A percentile compares a stretch with the other conserved stretches of the same genome.
Evolutionary conservation across 1,140 invertebrate species (phyloP).

Genomic region (Lucilia cuprina): DNA sequence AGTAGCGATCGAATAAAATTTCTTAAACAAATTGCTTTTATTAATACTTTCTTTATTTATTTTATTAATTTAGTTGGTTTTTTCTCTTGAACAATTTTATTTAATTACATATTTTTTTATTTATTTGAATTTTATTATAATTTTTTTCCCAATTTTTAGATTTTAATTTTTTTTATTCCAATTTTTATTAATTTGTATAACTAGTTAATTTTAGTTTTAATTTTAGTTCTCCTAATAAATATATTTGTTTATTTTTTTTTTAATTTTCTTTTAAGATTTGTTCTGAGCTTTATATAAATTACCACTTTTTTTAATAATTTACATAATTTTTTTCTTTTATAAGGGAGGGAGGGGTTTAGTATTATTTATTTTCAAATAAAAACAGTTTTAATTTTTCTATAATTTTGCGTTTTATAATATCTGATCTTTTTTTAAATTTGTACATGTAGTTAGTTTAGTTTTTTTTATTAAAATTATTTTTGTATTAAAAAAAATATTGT

Average conservation of each 20-base stretch:
- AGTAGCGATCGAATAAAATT: too few species aligned
- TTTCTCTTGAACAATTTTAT: not conserved
- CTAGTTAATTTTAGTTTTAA: not conserved
- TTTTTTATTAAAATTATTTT: not conserved
- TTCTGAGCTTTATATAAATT: not conserved
- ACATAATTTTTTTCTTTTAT: not conserved
- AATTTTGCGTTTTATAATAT: not conserved
- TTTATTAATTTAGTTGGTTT: not conserved
- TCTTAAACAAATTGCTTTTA: not conserved
- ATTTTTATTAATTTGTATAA: not conserved
- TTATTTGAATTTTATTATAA: not conserved
- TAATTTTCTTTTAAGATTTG: constrained; percentile 20
- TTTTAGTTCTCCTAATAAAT: not conserved
- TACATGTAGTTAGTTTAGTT: not conserved
- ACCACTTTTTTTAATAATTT: not conserved
- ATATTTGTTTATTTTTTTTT: constrained; percentile 39
- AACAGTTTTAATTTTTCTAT: not conserved
- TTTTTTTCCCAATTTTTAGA: not conserved
- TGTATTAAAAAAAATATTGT: not conserved
- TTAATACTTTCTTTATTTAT: not conserved
- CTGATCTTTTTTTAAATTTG: not conserved
- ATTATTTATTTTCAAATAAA: not conserved
- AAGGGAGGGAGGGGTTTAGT: not conserved
- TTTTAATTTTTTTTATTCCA: not conserved
- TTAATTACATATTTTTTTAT: not conserved